Evolutionary conservation across 1,140 invertebrate species (phyloP), one percentile per base, ranked within the genome.

Genomic region (Ips typographus): DNA sequence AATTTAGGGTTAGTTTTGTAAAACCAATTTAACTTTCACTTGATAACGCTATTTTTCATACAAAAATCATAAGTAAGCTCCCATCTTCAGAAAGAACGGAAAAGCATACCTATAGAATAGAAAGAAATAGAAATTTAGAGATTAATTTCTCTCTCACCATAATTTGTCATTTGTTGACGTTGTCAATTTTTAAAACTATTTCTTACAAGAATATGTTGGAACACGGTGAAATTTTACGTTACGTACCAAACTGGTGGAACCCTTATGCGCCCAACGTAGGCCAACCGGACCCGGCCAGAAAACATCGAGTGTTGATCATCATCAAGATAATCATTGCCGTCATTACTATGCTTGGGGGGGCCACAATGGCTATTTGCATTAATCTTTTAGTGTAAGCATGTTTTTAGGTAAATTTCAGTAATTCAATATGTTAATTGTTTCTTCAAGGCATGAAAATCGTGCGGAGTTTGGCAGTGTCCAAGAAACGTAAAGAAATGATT

Each of bases 341-440:
- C 1, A 44, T 61, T 44, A 61, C 59, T 4, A 40, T 61, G 43
- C 7, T 47, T 2, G 59, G 8, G 1, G 59, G 59, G 36, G 59
- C 59, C n/a, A 61, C 49, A 36, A 1, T 61, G 42, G 59, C 59
- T 47, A 7, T 61, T 7, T 61, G 59, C 38, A 47, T 61, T 7
- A 61, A 47, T 47, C 2, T 61, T 40, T 47, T 44, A 4, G 7
- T 8, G 59, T 61, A 49, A 22, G 22, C 22, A 22, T 22, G 22
- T 22, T 22, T 22, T 22, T 22, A 22, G 22, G 22, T 22, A 22
- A 22, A 22, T 22, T 22, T 22, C 22, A 22, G 22, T 22, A 22
- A 22, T 22, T 22, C 22, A 22, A 22, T 22, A 22, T 22, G 22
- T 22, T 22, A 22, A 22, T 22, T 22, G 22, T 22, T 22, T 22